phyloP scores from a whole-genome alignment of 2,113 vertebrate genomes.

The Oxyura jamaicensis region DNA sequence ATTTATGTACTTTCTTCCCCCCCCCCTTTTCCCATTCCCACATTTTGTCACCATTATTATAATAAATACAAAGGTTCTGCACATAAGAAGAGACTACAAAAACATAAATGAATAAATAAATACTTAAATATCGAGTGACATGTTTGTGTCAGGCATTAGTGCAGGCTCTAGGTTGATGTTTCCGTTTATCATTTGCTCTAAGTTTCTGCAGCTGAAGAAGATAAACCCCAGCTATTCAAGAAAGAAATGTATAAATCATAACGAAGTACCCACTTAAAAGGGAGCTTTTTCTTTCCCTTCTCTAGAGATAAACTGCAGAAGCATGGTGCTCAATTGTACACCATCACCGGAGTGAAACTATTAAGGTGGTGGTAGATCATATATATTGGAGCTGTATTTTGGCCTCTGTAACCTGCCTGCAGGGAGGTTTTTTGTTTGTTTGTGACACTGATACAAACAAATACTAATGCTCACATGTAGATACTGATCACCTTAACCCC shows the following conservation, averaged over 20 bases:
- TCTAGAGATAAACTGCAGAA: not conserved
- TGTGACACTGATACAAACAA: not conserved
- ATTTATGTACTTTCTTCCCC: not conserved
- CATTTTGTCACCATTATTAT: constrained; percentile 67
- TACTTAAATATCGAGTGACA: constrained; percentile 76
- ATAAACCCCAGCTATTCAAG: constrained; percentile 40
- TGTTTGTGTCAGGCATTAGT: constrained; percentile 73
- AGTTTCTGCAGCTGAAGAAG: constrained; percentile 44
- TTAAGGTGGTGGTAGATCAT: not conserved
- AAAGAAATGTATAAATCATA: constrained; percentile 21
- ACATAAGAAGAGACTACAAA: constrained; percentile 70
- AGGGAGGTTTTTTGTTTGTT: not conserved
- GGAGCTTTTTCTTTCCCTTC: not conserved
- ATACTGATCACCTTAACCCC: not conserved
- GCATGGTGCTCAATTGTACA: not conserved
- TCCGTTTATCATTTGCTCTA: constrained; percentile 68
- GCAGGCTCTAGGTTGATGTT: constrained; percentile 66
- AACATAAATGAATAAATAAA: constrained; percentile 79
- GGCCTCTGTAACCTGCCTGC: not conserved
- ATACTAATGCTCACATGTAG: rapidly evolving
- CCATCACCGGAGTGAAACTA: not conserved
- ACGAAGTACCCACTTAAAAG: constrained; percentile 38
- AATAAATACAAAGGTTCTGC: constrained; percentile 67
- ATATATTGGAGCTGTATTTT: not conserved
- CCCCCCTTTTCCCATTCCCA: not conserved